phyloP scores from a whole-genome alignment of 2,113 vertebrate species.

The Mohoua ochrocephala region DNA sequence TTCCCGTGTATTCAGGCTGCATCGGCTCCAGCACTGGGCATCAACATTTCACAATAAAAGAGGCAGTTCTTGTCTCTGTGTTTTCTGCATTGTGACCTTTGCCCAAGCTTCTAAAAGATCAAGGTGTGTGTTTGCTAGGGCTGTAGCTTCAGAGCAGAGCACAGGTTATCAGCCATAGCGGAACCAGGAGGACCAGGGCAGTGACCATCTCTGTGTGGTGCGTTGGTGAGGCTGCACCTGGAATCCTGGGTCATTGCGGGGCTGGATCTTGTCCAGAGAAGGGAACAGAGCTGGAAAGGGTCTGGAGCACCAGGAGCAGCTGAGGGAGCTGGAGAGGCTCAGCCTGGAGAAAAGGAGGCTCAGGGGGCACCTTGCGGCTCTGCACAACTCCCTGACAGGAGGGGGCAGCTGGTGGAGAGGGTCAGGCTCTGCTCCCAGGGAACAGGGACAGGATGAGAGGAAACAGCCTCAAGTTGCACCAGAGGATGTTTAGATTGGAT shows the following conservation, averaged over 20 bases:
- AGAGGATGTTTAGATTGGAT: background rate
- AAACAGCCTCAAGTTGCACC: rapidly evolving
- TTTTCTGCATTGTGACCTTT: background rate
- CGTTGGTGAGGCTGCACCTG: too few relatives aligned
- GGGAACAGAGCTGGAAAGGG: rapidly evolving
- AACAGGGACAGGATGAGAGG: background rate
- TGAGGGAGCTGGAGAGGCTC: background rate
- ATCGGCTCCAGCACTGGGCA: rapidly evolving
- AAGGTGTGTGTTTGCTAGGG: background rate
- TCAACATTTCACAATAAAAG: background rate
- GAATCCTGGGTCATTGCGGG: background rate
- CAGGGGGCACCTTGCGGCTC: too few relatives aligned
- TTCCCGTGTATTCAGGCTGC: background rate
- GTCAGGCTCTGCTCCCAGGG: rapidly evolving
- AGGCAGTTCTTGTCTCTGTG: background rate
- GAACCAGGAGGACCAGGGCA: background rate
- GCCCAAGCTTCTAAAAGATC: background rate
- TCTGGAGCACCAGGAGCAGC: rapidly evolving
- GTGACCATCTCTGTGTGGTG: background rate
- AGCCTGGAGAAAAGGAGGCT: background rate
- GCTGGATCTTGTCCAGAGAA: rapidly evolving
- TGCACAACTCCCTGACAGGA: background rate
- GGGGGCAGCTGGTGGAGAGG: rapidly evolving
- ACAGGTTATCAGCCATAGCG: rapidly evolving
- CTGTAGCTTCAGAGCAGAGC: background rate